Evolutionary conservation across 2,797 vertebrate genomes (phyloP), one percentile per base, ranked within the genome.

Genomic region (Emys orbicularis): DNA sequence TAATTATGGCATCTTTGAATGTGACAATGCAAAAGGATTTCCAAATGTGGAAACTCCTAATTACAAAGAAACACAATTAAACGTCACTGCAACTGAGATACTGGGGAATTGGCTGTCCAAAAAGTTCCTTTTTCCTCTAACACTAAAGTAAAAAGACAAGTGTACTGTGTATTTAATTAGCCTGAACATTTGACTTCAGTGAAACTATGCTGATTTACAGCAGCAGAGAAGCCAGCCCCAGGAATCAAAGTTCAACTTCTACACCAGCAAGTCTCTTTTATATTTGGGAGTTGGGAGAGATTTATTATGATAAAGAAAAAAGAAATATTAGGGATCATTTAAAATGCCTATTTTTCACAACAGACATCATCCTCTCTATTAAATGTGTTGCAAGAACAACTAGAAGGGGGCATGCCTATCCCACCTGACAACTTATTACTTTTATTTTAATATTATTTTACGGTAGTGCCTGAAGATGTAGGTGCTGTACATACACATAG

Each of bases 1-100:
- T 96, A 53, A 91, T 95, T 89, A 93, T 96, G 94, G 95, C 94
- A 96, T 97, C 92, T 90, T 91, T 84, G 86, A 90, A 91, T 87
- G 72, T 97, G 95, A 96, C 92, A 96, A 87, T 90, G 90, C 93
- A 97, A 50, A 92, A 84, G 41, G 89, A 86, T 84, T 96, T 96
- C 96, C 96, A 96, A 91, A 94, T 0, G 0, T 57, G 88, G 81
- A 92, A 94, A 76, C 84, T 95, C 86, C 54, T 95, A 91, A 87
- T 84, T 84, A 81, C 88, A 79, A 86, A 47, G 94, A 95, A 94
- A 83, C 86, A 90, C 90, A 81, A 92, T 57, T 84, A 86, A 94
- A 53, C 61, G 86, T 49, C 79, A 97, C 94, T n/a, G 76, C 76
- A 90, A 94, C 50, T 52, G 37, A 90, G 82, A 95, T 54, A 95